Conservation (phyloP, 1,140 invertebrate species). For the Coptotermes formosanus region DNA sequence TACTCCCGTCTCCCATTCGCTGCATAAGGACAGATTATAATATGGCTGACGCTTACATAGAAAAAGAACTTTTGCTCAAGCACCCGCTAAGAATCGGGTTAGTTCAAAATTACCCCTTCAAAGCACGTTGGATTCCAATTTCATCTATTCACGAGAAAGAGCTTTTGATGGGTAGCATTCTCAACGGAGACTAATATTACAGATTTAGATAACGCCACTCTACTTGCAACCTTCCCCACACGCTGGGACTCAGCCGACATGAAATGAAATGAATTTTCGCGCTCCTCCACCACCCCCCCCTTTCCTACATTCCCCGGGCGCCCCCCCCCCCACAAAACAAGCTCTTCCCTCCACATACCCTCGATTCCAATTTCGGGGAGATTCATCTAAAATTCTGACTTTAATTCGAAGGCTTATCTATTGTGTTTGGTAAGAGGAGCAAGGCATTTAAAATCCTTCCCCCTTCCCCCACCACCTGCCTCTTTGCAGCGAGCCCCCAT, state of each 20-base stretch:
- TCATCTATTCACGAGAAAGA: constrained; percentile 33
- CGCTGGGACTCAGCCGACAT: constrained; percentile 32
- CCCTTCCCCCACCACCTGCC: constrained; percentile 1
- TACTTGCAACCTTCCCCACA: neutral
- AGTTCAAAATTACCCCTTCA: constrained; percentile 37
- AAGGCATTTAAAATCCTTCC: constrained; percentile 31
- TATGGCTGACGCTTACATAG: constrained; percentile 11
- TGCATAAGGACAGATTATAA: constrained; percentile 16
- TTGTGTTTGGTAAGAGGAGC: constrained; percentile 35
- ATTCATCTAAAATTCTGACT: constrained; percentile 36
- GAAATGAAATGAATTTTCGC: constrained; percentile 37
- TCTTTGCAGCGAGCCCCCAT: constrained; percentile 34
- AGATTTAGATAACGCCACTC: constrained; percentile 36
- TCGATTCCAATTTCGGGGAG: constrained; percentile 35
- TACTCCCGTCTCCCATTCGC: neutral
- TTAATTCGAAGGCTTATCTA: constrained; percentile 37
- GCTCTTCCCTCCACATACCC: neutral
- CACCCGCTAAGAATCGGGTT: constrained; percentile 35
- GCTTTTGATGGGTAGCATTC: constrained; percentile 34
- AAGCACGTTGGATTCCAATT: constrained; percentile 36
- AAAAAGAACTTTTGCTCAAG: constrained; percentile 28
- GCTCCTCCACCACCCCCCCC: constrained; percentile 13
- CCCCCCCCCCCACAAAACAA: constrained; percentile 1
- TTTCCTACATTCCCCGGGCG: neutral
- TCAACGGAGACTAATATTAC: constrained; percentile 35